phyloP scores from a whole-genome alignment of 2,888 invertebrate species.

The Tinea semifulvella region DNA sequence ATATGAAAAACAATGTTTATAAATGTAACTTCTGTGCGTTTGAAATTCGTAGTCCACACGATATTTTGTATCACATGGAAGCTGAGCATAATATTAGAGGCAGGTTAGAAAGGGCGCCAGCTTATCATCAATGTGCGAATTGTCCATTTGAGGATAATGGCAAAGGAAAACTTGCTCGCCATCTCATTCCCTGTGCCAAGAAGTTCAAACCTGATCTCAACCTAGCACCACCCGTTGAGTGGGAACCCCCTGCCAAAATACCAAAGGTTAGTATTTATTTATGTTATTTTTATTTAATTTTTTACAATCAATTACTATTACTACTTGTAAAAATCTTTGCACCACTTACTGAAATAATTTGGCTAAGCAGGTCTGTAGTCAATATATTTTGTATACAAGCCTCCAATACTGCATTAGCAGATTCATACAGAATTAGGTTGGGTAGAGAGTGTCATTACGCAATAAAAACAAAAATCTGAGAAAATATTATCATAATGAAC shows the following conservation, averaged over 20 bases:
- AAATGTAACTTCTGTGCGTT: constrained; percentile 87
- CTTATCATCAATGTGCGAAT: constrained; percentile 91
- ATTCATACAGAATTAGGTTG: too few species aligned
- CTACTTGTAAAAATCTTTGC: too few species aligned
- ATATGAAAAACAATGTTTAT: constrained; percentile 87
- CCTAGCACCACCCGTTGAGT: constrained; percentile 85
- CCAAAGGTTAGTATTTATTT: constrained; percentile 66
- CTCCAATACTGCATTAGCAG: too few species aligned
- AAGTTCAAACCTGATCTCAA: constrained; percentile 90
- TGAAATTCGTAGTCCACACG: constrained; percentile 85
- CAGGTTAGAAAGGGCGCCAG: constrained; percentile 83
- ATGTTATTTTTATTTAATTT: background rate
- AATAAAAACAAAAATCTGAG: too few species aligned
- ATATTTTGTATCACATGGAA: constrained; percentile 92
- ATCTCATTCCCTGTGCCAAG: constrained; percentile 87
- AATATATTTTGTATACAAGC: too few species aligned
- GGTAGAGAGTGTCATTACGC: too few species aligned
- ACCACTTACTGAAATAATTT: too few species aligned
- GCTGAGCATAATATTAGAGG: constrained; percentile 87
- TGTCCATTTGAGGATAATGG: constrained; percentile 95
- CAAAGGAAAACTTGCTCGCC: constrained; percentile 88
- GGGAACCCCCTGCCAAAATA: constrained; percentile 95
- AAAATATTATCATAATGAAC: too few species aligned
- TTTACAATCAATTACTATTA: too few species aligned
- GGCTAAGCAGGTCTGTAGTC: too few species aligned